Base-by-base conservation (phyloP, 1,140 invertebrate genomes). In the Oryzaephilus surinamensis region DNA sequence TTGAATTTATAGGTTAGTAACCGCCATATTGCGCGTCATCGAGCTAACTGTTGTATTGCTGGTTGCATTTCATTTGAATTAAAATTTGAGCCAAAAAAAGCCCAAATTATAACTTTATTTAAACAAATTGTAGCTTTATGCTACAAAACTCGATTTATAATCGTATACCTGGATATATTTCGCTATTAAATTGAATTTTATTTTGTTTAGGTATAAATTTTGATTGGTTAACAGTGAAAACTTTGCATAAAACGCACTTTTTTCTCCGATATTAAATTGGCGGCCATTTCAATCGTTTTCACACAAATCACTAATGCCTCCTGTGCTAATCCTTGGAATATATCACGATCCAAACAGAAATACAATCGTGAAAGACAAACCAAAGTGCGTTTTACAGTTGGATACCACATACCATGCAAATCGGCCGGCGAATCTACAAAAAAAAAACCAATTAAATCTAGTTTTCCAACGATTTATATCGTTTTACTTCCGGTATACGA, bases 321-420 rank as follows among this genome's bases (percentile, higher is more conserved):
- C 60, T 97, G 92, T 2, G 94, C 96, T 8, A 98, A 63, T 0
- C 90, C 87, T 69, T 98, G 91, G 62, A 99, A 99, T 19, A 95
- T 96, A 40, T 84, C 79, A 50, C 81, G 79, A 65, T 98, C 95
- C 4, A 99, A 76, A 62, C 94, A 98, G 36, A 94, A 72, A 64
- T 96, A 97, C 0, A 99, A 69, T 46, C 97, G 82, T 0, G 93
- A 97, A 2, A 99, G 65, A 55, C 93, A 97, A 15, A 97, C 85
- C 6, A 99, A 63, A 0, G 95, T 96, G 32, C 96, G 68, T 10
- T 95, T 71, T 0, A 99, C 91, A 0, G 90, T 95, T 0, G 96
- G 96, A 69, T 97, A 99, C 96, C 96, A 99, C 92, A 99, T 96
- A 1, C 95, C 96, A 66, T 99, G 96, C 6, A 97, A 66, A 70